Conservation (phyloP, 2,888 invertebrate genomes). For the Chrysopilus asiliformis region DNA sequence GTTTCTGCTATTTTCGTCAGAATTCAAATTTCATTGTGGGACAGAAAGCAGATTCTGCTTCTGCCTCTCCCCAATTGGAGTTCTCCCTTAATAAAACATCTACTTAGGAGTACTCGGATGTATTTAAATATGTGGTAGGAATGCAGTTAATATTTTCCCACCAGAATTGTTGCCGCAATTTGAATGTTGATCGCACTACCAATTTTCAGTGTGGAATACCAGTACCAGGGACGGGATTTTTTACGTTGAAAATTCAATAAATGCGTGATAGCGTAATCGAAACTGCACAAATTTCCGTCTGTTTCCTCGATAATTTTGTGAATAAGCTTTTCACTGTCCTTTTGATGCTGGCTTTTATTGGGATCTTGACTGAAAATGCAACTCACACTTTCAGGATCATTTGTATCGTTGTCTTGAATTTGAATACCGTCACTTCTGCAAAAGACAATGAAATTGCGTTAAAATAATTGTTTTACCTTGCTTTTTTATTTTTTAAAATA, state of each 20-base stretch:
- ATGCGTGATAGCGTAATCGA: conserved; percentile 46
- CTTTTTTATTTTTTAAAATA: too few species aligned
- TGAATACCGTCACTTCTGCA: conserved; percentile 30
- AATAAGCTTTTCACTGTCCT: conserved; percentile 24
- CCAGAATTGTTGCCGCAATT: conserved; percentile 41
- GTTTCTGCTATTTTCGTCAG: too few species aligned
- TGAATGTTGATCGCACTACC: conserved; percentile 47
- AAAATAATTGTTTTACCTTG: too few species aligned
- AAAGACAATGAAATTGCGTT: too few species aligned
- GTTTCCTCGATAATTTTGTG: conserved; percentile 36
- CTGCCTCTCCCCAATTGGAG: too few species aligned
- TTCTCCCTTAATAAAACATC: too few species aligned
- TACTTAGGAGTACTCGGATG: too few species aligned
- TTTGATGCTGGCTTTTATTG: conserved; percentile 19
- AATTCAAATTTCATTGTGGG: too few species aligned
- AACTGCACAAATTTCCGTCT: conserved; percentile 39
- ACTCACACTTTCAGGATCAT: not conserved
- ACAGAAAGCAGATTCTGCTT: too few species aligned
- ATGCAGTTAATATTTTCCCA: too few species aligned
- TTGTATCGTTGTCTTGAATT: conserved; percentile 1
- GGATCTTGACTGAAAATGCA: conserved; percentile 12
- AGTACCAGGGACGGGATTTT: conserved; percentile 40
- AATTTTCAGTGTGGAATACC: conserved; percentile 51
- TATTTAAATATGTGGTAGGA: too few species aligned
- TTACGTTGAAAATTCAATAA: conserved; percentile 44